A percentile compares a stretch with the other conserved stretches of the same genome.
phyloP scores from a whole-genome alignment of 2,797 vertebrate species.

The Smutsia temminckii region DNA sequence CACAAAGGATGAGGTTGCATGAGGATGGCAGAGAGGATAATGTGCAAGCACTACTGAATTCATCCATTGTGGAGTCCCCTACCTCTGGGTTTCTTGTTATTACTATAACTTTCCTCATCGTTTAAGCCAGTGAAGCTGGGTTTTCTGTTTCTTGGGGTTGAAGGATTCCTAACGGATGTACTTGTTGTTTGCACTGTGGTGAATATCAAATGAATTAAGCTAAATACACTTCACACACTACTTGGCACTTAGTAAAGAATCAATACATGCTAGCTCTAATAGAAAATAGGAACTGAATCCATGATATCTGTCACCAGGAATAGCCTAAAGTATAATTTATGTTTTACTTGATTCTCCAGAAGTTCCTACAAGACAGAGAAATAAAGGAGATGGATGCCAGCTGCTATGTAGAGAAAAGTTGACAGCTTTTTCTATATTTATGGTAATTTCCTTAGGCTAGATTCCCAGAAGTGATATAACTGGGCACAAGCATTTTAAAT shows the following conservation, averaged over 20 bases:
- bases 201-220: constrained; percentile 45
- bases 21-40: neutral
- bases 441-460: constrained; percentile 38
- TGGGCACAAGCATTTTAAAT: constrained; percentile 16
- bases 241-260: constrained; percentile 54
- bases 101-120: neutral
- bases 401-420: constrained; percentile 13
- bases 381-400: neutral
- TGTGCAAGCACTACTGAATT: too few relatives aligned
- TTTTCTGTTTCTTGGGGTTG: neutral
- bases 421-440: constrained; percentile 42
- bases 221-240: neutral
- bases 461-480: constrained; percentile 44
- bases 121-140: neutral
- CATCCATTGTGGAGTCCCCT: neutral
- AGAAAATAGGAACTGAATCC: constrained; percentile 44
- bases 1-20: neutral
- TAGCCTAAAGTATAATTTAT: constrained; percentile 18
- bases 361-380: constrained; percentile 57
- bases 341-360: constrained; percentile 50
- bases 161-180: neutral
- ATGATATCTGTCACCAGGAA: constrained; percentile 20
- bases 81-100: neutral
- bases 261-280: constrained; percentile 54
- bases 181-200: neutral